These are phyloP conservation scores for Bombus confusus DNA, from an alignment of 1,140 invertebrate genomes.

Conservation along the genomic window DNA sequence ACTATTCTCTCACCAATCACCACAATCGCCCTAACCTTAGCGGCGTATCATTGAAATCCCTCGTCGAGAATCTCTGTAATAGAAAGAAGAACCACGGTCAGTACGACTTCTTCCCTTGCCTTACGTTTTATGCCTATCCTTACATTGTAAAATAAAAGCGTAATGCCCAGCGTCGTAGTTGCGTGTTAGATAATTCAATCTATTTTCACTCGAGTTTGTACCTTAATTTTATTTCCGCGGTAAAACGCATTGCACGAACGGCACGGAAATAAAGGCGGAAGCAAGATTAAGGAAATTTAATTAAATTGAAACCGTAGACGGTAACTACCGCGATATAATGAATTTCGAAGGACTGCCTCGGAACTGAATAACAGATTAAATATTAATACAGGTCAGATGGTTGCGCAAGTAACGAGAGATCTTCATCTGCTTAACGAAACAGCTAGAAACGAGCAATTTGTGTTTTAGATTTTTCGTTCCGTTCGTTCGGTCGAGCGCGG, in stretches of 20 bases:
- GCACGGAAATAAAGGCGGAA: background rate
- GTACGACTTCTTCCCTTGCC: background rate
- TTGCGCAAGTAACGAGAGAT: background rate
- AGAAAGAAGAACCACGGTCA: slow-evolving; percentile 39
- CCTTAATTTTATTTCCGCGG: background rate
- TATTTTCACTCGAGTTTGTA: background rate
- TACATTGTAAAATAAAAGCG: background rate
- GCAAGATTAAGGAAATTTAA: slow-evolving; percentile 7
- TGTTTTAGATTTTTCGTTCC: too few species aligned
- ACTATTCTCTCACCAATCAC: slow-evolving; percentile 34
- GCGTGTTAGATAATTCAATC: background rate
- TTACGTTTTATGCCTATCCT: too few species aligned
- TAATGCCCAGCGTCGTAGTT: too few species aligned
- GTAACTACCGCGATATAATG: background rate
- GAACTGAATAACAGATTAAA: slow-evolving; percentile 10
- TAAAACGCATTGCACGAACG: background rate
- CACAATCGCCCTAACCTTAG: slow-evolving; percentile 21
- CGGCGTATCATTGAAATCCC: slow-evolving; percentile 57
- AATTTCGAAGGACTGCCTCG: background rate
- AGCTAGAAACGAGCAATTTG: background rate
- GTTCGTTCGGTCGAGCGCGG: too few species aligned
- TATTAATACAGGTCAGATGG: background rate
- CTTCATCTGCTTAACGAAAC: too few species aligned
- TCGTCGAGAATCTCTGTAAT: slow-evolving; percentile 54
- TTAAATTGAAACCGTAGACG: slow-evolving; percentile 19